phyloP scores from a whole-genome alignment of 2,797 vertebrate species.

The Anguilla pacifica region DNA sequence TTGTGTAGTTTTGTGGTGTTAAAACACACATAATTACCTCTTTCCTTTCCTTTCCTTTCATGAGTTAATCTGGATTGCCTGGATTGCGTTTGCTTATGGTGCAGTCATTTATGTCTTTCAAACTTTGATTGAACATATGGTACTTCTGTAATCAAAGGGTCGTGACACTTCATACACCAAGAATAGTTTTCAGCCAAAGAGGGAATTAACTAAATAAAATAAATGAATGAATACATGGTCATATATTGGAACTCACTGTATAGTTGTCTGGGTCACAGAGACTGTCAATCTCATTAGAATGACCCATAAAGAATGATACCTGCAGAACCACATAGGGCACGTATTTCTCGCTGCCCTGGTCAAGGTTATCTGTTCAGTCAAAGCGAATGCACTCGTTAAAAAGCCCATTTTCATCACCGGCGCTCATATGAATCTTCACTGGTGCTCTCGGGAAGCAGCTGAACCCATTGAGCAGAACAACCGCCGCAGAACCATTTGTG shows the following conservation, averaged over 20 bases:
- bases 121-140: neutral
- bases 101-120: neutral
- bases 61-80: neutral
- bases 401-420: conserved; percentile 22
- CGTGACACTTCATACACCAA: neutral
- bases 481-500: conserved; percentile 1
- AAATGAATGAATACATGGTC: neutral
- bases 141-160: neutral
- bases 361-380: conserved; percentile 27
- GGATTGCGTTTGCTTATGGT: neutral
- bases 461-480: neutral
- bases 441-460: conserved; percentile 13
- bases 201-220: neutral
- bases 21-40: neutral
- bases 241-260: neutral
- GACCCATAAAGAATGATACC: neutral
- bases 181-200: neutral
- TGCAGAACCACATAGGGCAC: neutral
- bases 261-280: neutral
- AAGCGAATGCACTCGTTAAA: conserved; percentile 15
- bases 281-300: neutral
- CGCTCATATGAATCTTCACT: neutral
- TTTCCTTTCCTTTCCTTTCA: neutral
- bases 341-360: neutral
- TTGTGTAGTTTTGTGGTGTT: neutral